Conservation (phyloP, 2,888 invertebrate species). For the Hylaea fasciaria region DNA sequence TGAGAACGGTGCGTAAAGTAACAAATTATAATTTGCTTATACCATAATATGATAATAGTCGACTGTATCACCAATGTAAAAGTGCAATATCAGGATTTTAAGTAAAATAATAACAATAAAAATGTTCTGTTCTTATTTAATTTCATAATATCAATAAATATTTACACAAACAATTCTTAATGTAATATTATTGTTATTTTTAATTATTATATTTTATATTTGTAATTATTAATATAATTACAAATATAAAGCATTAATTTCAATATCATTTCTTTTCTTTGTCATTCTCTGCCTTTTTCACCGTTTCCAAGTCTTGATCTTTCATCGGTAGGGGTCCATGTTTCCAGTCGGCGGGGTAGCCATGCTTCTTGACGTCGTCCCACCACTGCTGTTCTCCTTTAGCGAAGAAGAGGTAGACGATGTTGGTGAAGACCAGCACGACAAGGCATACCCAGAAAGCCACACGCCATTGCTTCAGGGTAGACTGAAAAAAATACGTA, state of each 20-base stretch:
- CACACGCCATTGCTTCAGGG: conserved; percentile 88
- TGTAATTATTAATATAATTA: too few relatives aligned
- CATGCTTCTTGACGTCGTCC: conserved; percentile 86
- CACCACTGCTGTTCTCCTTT: conserved; percentile 91
- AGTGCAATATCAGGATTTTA: neutral
- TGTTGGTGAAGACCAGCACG: conserved; percentile 87
- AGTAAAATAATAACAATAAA: neutral
- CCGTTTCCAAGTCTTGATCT: conserved; percentile 59
- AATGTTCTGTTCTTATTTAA: conserved; percentile 46
- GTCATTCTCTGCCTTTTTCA: conserved; percentile 49
- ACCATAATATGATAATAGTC: too few relatives aligned
- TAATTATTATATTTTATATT: too few relatives aligned
- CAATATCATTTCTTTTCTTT: conserved; percentile 33
- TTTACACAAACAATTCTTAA: too few relatives aligned
- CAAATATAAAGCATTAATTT: conserved; percentile 36
- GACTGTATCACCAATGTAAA: too few relatives aligned
- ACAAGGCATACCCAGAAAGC: conserved; percentile 93
- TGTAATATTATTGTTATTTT: too few relatives aligned
- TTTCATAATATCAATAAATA: conserved; percentile 11
- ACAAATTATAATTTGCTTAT: too few relatives aligned
- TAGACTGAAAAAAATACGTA: conserved; percentile 74
- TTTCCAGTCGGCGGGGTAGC: conserved; percentile 74
- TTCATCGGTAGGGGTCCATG: conserved; percentile 68
- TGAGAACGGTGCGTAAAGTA: too few relatives aligned
- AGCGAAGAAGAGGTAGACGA: conserved; percentile 88